Evolutionary conservation across 2,888 invertebrate species (phyloP), one percentile per base, ranked within the genome.

Genomic region (Caenorhabditis japonica): DNA sequence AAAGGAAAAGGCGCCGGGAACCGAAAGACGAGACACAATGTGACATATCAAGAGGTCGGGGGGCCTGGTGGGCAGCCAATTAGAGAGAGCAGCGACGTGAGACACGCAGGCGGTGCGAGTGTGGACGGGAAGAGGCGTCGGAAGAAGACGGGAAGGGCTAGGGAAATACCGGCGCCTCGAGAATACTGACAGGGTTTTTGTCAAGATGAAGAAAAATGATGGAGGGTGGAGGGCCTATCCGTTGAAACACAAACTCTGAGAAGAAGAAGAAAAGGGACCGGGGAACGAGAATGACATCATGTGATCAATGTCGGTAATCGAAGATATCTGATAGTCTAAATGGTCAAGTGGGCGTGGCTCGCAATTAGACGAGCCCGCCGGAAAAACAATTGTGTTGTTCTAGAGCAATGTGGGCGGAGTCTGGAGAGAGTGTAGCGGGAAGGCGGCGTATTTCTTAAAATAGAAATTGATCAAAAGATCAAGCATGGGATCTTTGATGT

Each of bases 11-110:
- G 49, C 49, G 49, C 49, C 49, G 19, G 49, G 21, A 23, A 34
- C 30, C 49, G 47, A 55, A 38, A 49, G 34, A 23, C 44, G 39
- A 55, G 53, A 62, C 39, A 64, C 64, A 64, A 56, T 64, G 64
- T 64, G 64, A 64, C 64, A 64, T 56, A 64, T 64, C 64, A 64
- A 64, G 64, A 56, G 64, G 64, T 55, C 55, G 55, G 10, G 46
- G 25, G 27, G 21, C 30, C 33, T 33, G 43, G 23, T 19, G 41
- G 36, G 36, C 25, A 25, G 7, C 36, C 7, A 30, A 30, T n/a
- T 30, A 30, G 21, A 39, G 59, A 46, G 17, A 33, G 8, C 13
- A 19, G 17, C 21, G 3, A 49, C 49, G 49, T 49, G 49, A 15
- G 15, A 15, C 34, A 49, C 15, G 33, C 49, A 2, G 34, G 27